Percentiles rank a stretch among this genome's conserved stretches.
phyloP scores from a whole-genome alignment of 2,888 invertebrate species.

The Eustalomyia histrio region DNA sequence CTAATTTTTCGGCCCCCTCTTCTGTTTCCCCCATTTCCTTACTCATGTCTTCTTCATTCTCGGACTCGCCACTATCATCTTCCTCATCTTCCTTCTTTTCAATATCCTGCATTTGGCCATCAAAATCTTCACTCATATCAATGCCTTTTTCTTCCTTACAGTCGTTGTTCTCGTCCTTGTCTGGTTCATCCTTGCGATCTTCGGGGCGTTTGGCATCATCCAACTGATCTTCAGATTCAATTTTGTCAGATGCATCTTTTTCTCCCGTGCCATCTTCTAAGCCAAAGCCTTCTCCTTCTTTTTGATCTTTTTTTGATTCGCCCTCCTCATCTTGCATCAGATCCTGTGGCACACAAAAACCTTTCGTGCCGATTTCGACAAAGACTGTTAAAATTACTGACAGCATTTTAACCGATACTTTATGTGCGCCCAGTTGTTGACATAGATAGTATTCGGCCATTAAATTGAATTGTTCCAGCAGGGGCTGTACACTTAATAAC shows the following conservation, averaged over 20 bases:
- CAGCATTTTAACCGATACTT: slow-evolving; percentile 90
- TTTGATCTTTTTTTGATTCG: slow-evolving; percentile 81
- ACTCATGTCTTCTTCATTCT: slow-evolving; percentile 90
- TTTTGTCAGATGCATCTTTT: slow-evolving; percentile 95
- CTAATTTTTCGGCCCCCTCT: slow-evolving; percentile 89
- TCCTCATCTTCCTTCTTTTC: slow-evolving; percentile 83
- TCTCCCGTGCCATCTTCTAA: slow-evolving; percentile 92
- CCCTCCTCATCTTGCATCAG: slow-evolving; percentile 87
- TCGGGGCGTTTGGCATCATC: slow-evolving; percentile 91
- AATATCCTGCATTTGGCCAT: slow-evolving; percentile 84
- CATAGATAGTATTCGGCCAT: slow-evolving; percentile 89
- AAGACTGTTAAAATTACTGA: slow-evolving; percentile 91
- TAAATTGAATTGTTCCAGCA: slow-evolving; percentile 88
- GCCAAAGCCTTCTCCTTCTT: slow-evolving; percentile 88
- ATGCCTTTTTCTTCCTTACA: slow-evolving; percentile 94
- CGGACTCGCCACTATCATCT: slow-evolving; percentile 83
- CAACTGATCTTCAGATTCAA: slow-evolving; percentile 92
- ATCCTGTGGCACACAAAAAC: slow-evolving; percentile 96
- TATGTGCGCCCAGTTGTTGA: slow-evolving; percentile 88
- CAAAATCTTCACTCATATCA: slow-evolving; percentile 98
- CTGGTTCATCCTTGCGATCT: slow-evolving; percentile 82
- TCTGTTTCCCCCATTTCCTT: slow-evolving; percentile 98
- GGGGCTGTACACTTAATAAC: slow-evolving; percentile 80
- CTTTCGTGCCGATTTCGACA: slow-evolving; percentile 89
- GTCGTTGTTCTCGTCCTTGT: slow-evolving; percentile 87